phyloP scores from a whole-genome alignment of 2,797 vertebrate genomes.

The Tapera naevia region DNA sequence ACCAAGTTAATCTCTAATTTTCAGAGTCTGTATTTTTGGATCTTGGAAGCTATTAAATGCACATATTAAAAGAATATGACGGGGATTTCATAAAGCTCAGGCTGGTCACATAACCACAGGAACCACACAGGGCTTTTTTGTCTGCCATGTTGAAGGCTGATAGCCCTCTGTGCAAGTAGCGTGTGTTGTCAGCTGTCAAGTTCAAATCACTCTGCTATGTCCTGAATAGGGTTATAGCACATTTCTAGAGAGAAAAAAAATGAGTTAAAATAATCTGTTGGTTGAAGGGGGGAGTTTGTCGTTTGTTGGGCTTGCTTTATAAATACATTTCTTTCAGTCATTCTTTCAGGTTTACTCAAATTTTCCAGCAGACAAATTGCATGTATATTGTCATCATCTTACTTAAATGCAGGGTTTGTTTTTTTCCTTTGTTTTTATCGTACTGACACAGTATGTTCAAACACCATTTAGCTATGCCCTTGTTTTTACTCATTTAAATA shows the following conservation, averaged over 20 bases:
- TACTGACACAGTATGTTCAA: background rate
- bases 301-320: background rate
- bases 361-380: background rate
- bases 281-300: accelerated
- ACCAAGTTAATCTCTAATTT: background rate
- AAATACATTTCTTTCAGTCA: background rate
- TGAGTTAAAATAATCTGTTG: background rate
- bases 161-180: background rate
- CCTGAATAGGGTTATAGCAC: background rate
- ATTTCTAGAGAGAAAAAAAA: background rate
- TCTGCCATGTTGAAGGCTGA: background rate
- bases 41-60: background rate
- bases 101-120: accelerated
- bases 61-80: background rate
- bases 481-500: background rate
- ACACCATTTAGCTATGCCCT: background rate
- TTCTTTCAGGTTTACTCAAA: background rate
- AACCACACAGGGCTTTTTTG: background rate
- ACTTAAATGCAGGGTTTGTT: background rate
- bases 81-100: background rate
- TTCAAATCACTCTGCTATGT: background rate
- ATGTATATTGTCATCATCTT: background rate
- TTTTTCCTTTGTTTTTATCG: background rate
- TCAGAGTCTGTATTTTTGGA: background rate
- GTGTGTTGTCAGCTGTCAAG: background rate